phyloP scores from a whole-genome alignment of 2,113 vertebrate species.

The Aramus guarauna region DNA sequence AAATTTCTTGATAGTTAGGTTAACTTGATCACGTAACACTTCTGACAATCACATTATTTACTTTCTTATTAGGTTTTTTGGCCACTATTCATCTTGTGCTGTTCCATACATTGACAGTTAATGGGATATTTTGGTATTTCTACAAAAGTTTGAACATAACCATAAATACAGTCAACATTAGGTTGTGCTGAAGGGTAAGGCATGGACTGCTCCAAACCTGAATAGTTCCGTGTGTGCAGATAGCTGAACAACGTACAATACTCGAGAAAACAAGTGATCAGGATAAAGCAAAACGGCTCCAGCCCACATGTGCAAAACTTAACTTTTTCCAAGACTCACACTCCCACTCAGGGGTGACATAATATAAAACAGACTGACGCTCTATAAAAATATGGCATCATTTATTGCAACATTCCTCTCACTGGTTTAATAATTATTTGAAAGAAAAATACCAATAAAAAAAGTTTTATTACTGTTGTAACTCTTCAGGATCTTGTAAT shows the following conservation, averaged over 20 bases:
- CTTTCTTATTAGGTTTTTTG: neutral
- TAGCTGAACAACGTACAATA: neutral
- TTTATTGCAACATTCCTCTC: conserved; percentile 20
- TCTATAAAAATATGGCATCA: neutral
- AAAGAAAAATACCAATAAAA: conserved; percentile 32
- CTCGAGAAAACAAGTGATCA: neutral
- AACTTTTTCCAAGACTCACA: conserved; percentile 18
- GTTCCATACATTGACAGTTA: neutral
- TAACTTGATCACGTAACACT: neutral
- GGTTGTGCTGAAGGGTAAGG: neutral
- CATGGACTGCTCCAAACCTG: neutral
- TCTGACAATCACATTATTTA: neutral
- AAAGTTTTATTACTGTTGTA: neutral
- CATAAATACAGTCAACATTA: neutral
- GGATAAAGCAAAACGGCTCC: neutral
- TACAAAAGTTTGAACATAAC: neutral
- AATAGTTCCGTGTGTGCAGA: neutral
- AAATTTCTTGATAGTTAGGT: neutral
- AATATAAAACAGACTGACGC: conserved; percentile 9
- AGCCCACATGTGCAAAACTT: neutral
- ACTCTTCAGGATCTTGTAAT: conserved; percentile 19
- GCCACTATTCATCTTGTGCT: neutral
- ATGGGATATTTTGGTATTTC: neutral
- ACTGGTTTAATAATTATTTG: conserved; percentile 16
- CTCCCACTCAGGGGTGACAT: neutral